Conservation (phyloP, 2,888 invertebrate species). For the Pammene aurita region DNA sequence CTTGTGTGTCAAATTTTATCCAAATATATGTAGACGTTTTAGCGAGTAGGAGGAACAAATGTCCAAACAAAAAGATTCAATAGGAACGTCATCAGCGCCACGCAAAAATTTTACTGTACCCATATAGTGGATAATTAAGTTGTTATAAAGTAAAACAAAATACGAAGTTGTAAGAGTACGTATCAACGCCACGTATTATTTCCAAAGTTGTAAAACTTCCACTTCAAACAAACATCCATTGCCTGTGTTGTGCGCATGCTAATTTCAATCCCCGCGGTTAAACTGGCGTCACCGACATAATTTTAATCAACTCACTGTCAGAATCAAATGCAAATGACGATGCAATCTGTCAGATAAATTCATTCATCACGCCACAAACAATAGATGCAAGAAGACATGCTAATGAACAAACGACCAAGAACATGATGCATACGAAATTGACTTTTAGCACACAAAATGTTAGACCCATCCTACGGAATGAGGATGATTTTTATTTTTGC, state of each 20-base stretch:
- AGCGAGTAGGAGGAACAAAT: too few relatives aligned
- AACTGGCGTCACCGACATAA: slow-evolving; percentile 21
- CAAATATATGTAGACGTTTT: too few relatives aligned
- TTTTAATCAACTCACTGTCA: slow-evolving; percentile 20
- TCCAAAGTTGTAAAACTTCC: too few relatives aligned
- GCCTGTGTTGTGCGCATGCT: not conserved
- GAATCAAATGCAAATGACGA: slow-evolving; percentile 31
- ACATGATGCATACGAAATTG: slow-evolving; percentile 8
- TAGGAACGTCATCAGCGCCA: too few relatives aligned
- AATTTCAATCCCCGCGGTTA: slow-evolving; percentile 2
- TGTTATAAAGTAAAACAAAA: too few relatives aligned
- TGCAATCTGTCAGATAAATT: slow-evolving; percentile 34
- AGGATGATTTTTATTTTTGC: slow-evolving; percentile 2
- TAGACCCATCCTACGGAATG: not conserved
- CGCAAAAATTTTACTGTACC: too few relatives aligned
- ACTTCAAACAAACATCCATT: too few relatives aligned
- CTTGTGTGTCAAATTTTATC: too few relatives aligned
- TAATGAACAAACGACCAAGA: slow-evolving; percentile 11
- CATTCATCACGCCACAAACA: slow-evolving; percentile 29
- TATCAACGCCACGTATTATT: too few relatives aligned
- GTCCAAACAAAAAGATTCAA: too few relatives aligned
- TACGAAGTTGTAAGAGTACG: too few relatives aligned
- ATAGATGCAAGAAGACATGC: slow-evolving; percentile 31
- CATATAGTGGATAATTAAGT: too few relatives aligned
- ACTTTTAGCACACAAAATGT: slow-evolving; percentile 6